Evolutionary conservation across 2,113 vertebrate species (phyloP), one percentile per base, ranked within the genome.

Genomic region (Xenus cinereus): DNA sequence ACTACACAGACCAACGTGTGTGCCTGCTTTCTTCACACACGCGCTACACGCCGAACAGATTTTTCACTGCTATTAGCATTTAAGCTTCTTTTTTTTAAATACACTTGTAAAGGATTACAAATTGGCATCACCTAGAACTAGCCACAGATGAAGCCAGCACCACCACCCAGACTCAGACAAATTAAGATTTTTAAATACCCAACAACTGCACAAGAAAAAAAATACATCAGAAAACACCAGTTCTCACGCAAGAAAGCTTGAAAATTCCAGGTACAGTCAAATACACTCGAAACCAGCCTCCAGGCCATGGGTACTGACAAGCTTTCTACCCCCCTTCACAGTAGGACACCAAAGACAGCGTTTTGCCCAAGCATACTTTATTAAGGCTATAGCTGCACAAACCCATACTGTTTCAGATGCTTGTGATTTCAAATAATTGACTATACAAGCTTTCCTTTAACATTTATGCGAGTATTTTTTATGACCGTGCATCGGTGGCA

Each of bases 91-190:
- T 7, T 33, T 45, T 84, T 60, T 18, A 57, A 24, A 63, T 7
- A 43, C 15, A 46, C 80, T 93, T 15, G 9, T 81, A 82, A 89
- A 89, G 91, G 83, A 94, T 63, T 91, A 94, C 89, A 86, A 90
- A 87, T 8, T 74, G 78, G 73, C 93, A 96, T 84, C 91, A 87
- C 94, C 93, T 68, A 4, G 7, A 37, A 83, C 64, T 5, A 82
- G 51, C 48, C 72, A 45, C 59, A 64, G 77, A 41, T 17, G 66
- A 87, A 87, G 54, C 35, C 4, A 50, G 39, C 62, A 41, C 45
- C 75, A 39, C 82, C 90, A 67, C 79, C 71, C 59, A 54, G 90
- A 8, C 78, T 67, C 85, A 3, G 30, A 37, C 86, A 89, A 89
- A 91, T 89, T 18, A 27, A 67, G 22, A 11, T 88, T 64, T 79